Conservation (phyloP, 2,797 vertebrate species). For the Sarcophilus harrisii region DNA sequence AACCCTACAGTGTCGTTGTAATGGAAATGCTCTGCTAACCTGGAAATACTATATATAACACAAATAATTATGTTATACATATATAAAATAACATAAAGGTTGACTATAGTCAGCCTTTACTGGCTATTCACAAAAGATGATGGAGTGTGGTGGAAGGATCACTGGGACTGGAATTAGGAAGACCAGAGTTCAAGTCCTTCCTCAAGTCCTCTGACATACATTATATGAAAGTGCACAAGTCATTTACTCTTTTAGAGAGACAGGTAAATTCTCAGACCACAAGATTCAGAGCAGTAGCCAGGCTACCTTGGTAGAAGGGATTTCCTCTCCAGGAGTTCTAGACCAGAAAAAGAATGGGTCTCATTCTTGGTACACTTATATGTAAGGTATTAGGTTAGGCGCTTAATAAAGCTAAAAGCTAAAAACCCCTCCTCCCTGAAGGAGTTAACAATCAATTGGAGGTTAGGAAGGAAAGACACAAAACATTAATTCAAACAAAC, state of each 20-base stretch:
- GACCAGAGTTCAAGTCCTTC: neutral
- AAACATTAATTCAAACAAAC: neutral
- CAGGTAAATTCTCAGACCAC: neutral
- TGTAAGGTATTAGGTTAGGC: neutral
- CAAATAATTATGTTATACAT: neutral
- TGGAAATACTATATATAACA: neutral
- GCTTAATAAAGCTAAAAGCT: neutral
- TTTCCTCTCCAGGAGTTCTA: neutral
- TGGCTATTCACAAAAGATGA: neutral
- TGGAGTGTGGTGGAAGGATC: no score
- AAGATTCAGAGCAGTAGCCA: neutral
- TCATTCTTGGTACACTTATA: neutral
- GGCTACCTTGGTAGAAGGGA: neutral
- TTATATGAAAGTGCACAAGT: neutral
- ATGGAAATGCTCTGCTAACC: neutral
- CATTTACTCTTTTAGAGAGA: neutral
- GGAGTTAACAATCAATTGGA: neutral
- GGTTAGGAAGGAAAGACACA: neutral
- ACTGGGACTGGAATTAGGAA: neutral
- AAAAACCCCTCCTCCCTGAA: neutral
- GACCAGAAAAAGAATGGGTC: neutral
- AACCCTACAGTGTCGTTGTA: neutral
- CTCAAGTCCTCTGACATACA: neutral
- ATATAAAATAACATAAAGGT: no score
- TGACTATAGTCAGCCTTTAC: neutral